A percentile compares a stretch with the other conserved stretches of the same genome.
phyloP scores from a whole-genome alignment of 2,113 vertebrate genomes.

The Bubalus kerabau region DNA sequence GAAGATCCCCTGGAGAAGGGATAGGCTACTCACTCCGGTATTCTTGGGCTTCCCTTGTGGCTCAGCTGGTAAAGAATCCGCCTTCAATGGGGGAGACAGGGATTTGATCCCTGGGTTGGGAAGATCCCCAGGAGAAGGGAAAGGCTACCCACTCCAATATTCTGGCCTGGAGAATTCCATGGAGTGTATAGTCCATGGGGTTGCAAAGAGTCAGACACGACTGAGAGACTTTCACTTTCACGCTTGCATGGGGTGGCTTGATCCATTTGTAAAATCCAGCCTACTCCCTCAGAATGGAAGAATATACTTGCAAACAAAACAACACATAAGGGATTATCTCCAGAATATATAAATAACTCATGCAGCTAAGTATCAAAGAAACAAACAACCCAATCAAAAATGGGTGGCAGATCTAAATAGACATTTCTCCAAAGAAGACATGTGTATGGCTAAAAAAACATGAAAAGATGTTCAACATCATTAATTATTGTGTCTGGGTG shows the following conservation, averaged over 20 bases:
- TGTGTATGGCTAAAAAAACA: neutral
- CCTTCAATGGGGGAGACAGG: neutral
- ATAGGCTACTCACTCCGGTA: neutral
- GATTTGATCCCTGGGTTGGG: neutral
- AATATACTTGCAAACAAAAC: neutral
- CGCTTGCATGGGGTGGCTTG: neutral
- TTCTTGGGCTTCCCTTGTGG: neutral
- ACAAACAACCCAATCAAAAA: neutral
- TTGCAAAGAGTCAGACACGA: neutral
- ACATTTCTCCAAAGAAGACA: neutral
- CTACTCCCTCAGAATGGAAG: neutral
- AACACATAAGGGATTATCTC: neutral
- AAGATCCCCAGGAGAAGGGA: neutral
- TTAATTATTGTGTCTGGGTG: neutral
- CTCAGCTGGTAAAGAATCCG: neutral
- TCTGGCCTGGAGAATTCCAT: neutral
- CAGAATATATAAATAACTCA: neutral
- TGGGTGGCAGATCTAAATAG: neutral
- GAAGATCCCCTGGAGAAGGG: neutral
- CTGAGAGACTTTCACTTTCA: neutral
- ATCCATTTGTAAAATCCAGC: neutral
- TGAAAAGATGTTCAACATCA: neutral
- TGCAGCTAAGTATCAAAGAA: neutral
- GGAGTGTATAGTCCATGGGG: neutral
- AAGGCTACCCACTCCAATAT: neutral